Evolutionary conservation across 1,140 invertebrate species (phyloP).

Genomic region (Potamilus streckersoni): DNA sequence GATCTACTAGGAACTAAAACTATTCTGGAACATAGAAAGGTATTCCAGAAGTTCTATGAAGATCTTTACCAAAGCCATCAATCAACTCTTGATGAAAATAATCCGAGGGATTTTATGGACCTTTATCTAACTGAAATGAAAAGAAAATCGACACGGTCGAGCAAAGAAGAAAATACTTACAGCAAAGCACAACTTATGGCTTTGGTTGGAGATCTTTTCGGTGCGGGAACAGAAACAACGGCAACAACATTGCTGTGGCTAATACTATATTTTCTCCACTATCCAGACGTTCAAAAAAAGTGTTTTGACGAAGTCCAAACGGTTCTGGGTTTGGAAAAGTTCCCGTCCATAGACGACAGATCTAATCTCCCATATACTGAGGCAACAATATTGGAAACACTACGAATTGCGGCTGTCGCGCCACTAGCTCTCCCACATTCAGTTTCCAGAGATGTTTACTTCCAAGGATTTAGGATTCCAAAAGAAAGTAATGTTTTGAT

Average conservation of each 20-base stretch:
- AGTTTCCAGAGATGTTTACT: conserved; percentile 44
- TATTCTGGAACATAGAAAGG: conserved; percentile 1
- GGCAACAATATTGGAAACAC: conserved; percentile 39
- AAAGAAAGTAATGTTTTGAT: conserved; percentile 20
- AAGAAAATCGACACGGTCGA: conserved; percentile 6
- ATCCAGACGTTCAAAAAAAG: no score
- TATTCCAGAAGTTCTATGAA: conserved; percentile 2
- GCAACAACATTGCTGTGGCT: no score
- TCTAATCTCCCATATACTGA: conserved; percentile 29
- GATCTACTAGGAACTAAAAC: conserved; percentile 34
- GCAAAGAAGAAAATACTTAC: conserved; percentile 2
- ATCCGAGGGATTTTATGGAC: conserved; percentile 28
- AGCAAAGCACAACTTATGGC: conserved; percentile 25
- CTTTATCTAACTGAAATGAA: conserved; percentile 35
- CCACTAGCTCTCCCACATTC: conserved; percentile 64
- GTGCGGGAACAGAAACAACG: conserved; percentile 88
- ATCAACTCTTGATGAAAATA: conserved; percentile 13
- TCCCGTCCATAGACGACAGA: conserved; percentile 23
- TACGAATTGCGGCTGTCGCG: conserved; percentile 39
- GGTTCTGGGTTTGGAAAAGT: conserved; percentile 27
- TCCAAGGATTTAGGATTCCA: conserved; percentile 31
- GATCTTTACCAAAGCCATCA: no score
- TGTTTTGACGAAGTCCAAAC: conserved; percentile 88
- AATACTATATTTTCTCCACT: no score
- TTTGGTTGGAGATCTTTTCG: conserved; percentile 79